Evolutionary conservation across 2,888 invertebrate genomes (phyloP).

Genomic region (Melanostoma scalare): DNA sequence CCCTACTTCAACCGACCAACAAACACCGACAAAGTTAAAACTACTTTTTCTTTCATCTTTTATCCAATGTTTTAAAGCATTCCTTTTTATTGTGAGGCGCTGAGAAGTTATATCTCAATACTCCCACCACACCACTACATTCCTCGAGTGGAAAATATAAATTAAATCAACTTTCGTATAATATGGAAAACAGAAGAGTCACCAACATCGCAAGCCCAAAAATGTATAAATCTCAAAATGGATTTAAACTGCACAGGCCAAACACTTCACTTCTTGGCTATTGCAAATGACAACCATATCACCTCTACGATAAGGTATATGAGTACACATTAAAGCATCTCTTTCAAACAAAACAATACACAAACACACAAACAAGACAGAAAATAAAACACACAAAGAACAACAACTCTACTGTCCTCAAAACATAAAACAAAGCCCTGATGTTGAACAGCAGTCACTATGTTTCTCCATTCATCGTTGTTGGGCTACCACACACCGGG

Average conservation of each 20-base stretch:
- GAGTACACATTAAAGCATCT: constrained; percentile 5
- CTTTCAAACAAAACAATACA: constrained; percentile 26
- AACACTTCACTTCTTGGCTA: constrained; percentile 21
- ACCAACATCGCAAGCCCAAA: background rate
- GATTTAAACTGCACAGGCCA: constrained; percentile 26
- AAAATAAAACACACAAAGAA: too few relatives aligned
- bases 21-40: too few relatives aligned
- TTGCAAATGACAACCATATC: constrained; percentile 51
- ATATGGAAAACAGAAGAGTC: constrained; percentile 7
- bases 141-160: constrained; percentile 9
- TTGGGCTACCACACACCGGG: constrained; percentile 3
- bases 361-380: background rate
- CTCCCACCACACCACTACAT: too few relatives aligned
- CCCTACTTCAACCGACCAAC: too few relatives aligned
- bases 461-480: constrained; percentile 11
- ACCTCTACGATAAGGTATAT: background rate
- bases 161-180: constrained; percentile 49
- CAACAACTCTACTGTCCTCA: constrained; percentile 26
- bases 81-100: too few relatives aligned
- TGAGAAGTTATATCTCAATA: too few relatives aligned
- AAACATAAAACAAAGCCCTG: constrained; percentile 46
- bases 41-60: too few relatives aligned
- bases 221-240: constrained; percentile 45
- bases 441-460: constrained; percentile 19
- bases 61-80: too few relatives aligned